phyloP scores from a whole-genome alignment of 92 coral and sea anemone genomes.

The Heteractis magnifica region DNA sequence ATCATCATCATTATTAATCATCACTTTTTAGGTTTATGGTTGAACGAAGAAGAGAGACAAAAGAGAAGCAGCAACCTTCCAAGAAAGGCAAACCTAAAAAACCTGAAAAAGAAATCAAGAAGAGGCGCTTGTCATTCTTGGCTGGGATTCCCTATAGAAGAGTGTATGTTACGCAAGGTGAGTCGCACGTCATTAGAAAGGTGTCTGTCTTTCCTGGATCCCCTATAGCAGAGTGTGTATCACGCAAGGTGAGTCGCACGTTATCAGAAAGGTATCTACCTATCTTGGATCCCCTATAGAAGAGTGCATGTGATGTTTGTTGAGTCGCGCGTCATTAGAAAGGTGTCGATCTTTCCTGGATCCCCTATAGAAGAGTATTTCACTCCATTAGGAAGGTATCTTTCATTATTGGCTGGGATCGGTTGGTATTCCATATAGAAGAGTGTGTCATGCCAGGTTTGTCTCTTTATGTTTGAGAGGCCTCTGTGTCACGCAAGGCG shows the following conservation, averaged over 20 bases:
- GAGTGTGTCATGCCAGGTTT: constrained; percentile 39
- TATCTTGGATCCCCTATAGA: constrained; percentile 55
- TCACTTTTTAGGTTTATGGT: constrained; percentile 64
- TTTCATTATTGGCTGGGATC: not conserved
- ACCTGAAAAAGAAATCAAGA: constrained; percentile 26
- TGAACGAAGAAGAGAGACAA: constrained; percentile 44
- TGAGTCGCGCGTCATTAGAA: constrained; percentile 29
- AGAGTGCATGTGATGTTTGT: constrained; percentile 59
- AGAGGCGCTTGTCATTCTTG: constrained; percentile 44
- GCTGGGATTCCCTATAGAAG: constrained; percentile 74
- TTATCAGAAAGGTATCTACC: not conserved
- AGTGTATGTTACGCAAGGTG: constrained; percentile 64
- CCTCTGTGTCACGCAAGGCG: constrained; percentile 53
- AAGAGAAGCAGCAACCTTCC: constrained; percentile 2
- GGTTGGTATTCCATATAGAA: constrained; percentile 52
- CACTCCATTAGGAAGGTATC: not conserved
- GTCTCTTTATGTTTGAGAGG: constrained; percentile 21
- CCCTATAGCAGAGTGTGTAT: constrained; percentile 64
- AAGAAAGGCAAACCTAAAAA: constrained; percentile 28
- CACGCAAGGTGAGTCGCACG: constrained; percentile 54
- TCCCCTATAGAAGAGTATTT: constrained; percentile 66
- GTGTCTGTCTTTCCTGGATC: constrained; percentile 47
- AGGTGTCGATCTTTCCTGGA: constrained; percentile 44
- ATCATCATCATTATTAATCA: too few species aligned
- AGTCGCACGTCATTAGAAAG: constrained; percentile 21